A percentile compares a stretch with the other conserved stretches of the same genome.
phyloP scores from a whole-genome alignment of 2,888 invertebrate genomes.

The Euphydryas editha region DNA sequence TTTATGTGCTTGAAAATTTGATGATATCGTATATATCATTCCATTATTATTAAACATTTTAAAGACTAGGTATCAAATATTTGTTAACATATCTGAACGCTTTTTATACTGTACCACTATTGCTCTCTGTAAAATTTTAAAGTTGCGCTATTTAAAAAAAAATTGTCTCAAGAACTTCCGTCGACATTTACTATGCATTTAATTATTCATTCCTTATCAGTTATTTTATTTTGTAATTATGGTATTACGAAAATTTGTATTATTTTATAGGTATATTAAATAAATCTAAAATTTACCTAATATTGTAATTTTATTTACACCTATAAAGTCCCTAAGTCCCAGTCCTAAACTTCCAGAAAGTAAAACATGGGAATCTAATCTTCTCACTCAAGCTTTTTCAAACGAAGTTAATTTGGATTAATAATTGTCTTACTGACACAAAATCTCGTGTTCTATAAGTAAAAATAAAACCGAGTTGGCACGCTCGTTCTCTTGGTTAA shows the following conservation, averaged over 20 bases:
- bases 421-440: too few relatives aligned
- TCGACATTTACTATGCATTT: constrained; percentile 55
- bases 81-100: not conserved
- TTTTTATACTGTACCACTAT: not conserved
- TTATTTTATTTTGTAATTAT: constrained; percentile 44
- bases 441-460: too few relatives aligned
- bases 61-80: not conserved
- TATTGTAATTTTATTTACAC: not conserved
- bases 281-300: constrained; percentile 37
- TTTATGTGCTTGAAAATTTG: too few relatives aligned
- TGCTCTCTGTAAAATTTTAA: constrained; percentile 17
- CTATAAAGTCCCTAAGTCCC: too few relatives aligned
- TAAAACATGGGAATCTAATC: too few relatives aligned
- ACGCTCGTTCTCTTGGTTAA: too few relatives aligned
- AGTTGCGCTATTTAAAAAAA: not conserved
- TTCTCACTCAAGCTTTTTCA: too few relatives aligned
- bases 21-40: not conserved
- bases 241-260: constrained; percentile 51
- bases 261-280: constrained; percentile 54
- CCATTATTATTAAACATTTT: not conserved
- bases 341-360: too few relatives aligned
- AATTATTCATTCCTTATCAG: constrained; percentile 65
- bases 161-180: not conserved
- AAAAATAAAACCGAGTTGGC: too few relatives aligned
- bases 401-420: too few relatives aligned